These are phyloP conservation scores for Laticauda laticaudata DNA, from an alignment of 2,113 vertebrate species.

Conservation along the genomic window DNA sequence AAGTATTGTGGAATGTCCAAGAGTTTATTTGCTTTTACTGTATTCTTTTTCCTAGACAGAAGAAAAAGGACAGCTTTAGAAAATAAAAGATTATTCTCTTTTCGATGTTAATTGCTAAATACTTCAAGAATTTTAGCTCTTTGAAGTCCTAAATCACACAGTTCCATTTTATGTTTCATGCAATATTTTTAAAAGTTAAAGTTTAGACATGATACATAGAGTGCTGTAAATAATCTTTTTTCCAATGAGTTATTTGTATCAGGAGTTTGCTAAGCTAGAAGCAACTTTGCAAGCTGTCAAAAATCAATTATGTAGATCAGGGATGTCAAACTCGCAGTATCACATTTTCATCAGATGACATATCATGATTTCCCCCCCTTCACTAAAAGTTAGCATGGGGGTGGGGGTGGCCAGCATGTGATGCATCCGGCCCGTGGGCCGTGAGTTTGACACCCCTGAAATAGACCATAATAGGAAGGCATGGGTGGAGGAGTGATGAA, in stretches of 20 bases:
- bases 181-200: slow-evolving; percentile 23
- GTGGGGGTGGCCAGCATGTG: too few relatives aligned
- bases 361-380: too few relatives aligned
- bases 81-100: not conserved
- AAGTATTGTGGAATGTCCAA: slow-evolving; percentile 1
- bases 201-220: not conserved
- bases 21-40: not conserved
- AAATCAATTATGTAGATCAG: not conserved
- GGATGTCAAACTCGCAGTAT: too few relatives aligned
- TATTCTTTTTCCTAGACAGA: slow-evolving; percentile 10
- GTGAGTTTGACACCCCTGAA: not conserved
- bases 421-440: too few relatives aligned
- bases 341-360: too few relatives aligned
- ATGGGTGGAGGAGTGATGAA: not conserved
- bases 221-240: not conserved
- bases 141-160: not conserved
- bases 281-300: slow-evolving; percentile 5
- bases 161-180: not conserved
- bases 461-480: not conserved
- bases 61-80: slow-evolving; percentile 6
- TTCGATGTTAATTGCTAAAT: slow-evolving; percentile 19
- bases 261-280: slow-evolving; percentile 14
- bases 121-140: slow-evolving; percentile 22
- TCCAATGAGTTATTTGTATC: not conserved
- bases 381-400: too few relatives aligned